Base-by-base conservation (phyloP, 2,797 vertebrate species). In the Propithecus perrieri region DNA sequence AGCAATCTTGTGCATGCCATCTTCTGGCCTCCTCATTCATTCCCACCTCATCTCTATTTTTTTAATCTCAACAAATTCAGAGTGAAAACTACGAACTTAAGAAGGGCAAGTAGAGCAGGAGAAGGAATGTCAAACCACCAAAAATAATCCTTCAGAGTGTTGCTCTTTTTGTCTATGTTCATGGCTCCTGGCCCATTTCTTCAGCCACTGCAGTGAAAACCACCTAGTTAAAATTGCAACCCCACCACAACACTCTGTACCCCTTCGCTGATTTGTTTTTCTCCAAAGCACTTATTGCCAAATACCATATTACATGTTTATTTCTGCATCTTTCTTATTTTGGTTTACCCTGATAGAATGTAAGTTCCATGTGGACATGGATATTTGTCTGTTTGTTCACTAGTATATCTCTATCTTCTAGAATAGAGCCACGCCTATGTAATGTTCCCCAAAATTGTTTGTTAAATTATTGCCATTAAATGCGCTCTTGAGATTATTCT, bases 91-190 rank as follows among this genome's bases (percentile, higher is more conserved):
- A n/a, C n/a, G 18, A 41, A 80, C 11, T 22, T 65, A 41, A n/a
- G n/a, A 41, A 55, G 18, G 20, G 28, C 26, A 26, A 41, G 8
- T 11, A 50, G 41, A 89, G 48, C 50, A n/a, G 30, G 33, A 28
- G 55, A 81, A 63, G 8, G 30, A 72, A 86, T 57, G 20, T 76
- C 65, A 85, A 78, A 63, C 28, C 41, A 46, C 71, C 35, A 81
- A 61, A 96, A 94, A 93, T 63, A 92, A 87, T 89, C 28, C 20
- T 69, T 78, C 67, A 83, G 78, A 88, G 38, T 2, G 17, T 8
- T 61, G 53, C 0, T 61, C 28, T 38, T 83, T 85, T 76, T 30
- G 28, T 50, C 59, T 79, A 14, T 69, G 43, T 69, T 79, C 43
- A 63, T 11, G 76, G 46, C 8, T 84, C 8, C 41, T 74, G 8